Evolutionary conservation across 2,113 vertebrate genomes (phyloP).

Genomic region (Ceuthmochares aereus): DNA sequence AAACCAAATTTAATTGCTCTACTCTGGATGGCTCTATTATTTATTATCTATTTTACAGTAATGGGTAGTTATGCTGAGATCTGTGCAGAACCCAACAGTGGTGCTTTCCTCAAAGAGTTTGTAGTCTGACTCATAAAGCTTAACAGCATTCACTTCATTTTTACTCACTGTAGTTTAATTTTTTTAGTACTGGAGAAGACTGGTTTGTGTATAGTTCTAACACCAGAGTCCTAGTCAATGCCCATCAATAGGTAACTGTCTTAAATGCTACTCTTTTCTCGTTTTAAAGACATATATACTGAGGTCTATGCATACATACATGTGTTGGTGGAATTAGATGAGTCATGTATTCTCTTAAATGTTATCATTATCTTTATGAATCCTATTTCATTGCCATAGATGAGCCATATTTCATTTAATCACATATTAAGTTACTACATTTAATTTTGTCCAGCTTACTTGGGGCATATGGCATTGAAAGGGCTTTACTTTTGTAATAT

Average conservation of each 20-base stretch:
- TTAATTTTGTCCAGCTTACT: background rate
- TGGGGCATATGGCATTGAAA: background rate
- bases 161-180: background rate
- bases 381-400: background rate
- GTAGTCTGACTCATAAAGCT: background rate
- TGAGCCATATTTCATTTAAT: background rate
- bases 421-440: background rate
- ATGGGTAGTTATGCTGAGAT: background rate
- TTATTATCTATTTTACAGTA: background rate
- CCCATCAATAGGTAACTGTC: background rate
- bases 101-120: background rate
- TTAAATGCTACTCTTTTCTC: background rate
- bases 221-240: background rate
- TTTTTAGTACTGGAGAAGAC: background rate
- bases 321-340: background rate
- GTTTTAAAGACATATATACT: background rate
- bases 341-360: background rate
- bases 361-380: background rate
- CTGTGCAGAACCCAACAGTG: background rate
- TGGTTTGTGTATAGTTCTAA: background rate
- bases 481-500: background rate
- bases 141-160: background rate
- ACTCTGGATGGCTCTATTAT: background rate
- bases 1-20: background rate
- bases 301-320: background rate